Evolutionary conservation across 2,113 vertebrate species (phyloP).

Genomic region (Passer montanus): DNA sequence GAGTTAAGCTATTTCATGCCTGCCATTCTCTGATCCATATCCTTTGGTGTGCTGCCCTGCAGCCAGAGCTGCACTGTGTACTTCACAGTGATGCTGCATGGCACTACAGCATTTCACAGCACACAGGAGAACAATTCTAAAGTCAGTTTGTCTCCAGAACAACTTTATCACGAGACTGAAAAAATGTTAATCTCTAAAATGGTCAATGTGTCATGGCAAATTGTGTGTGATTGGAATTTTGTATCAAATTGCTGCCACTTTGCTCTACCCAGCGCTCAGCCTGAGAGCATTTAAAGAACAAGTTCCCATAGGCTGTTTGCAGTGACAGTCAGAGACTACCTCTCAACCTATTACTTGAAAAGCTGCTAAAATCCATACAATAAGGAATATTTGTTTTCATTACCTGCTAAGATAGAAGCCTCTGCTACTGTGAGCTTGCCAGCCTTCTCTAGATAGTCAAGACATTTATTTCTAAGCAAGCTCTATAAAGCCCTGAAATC

Average conservation of each 20-base stretch:
- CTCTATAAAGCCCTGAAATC: neutral
- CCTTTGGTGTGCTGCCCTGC: neutral
- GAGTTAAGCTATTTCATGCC: neutral
- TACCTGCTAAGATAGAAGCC: neutral
- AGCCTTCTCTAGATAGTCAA: neutral
- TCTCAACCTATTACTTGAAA: neutral
- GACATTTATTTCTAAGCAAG: neutral
- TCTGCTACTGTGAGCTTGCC: neutral
- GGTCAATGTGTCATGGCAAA: neutral
- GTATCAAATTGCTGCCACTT: neutral
- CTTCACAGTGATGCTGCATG: neutral
- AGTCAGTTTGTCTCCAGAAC: slow-evolving; percentile 11
- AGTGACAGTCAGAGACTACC: neutral
- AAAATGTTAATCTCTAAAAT: slow-evolving; percentile 52
- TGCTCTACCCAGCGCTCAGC: neutral
- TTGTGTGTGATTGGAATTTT: neutral
- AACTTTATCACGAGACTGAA: slow-evolving; percentile 31
- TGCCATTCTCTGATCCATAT: neutral
- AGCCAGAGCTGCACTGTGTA: neutral
- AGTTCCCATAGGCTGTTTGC: neutral
- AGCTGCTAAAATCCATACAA: neutral
- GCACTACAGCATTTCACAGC: neutral
- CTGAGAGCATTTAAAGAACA: neutral
- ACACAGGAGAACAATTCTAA: neutral
- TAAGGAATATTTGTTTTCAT: neutral